These are phyloP conservation scores for Cerastis leucographa DNA, from an alignment of 2,888 invertebrate species.

Conservation along the genomic window DNA sequence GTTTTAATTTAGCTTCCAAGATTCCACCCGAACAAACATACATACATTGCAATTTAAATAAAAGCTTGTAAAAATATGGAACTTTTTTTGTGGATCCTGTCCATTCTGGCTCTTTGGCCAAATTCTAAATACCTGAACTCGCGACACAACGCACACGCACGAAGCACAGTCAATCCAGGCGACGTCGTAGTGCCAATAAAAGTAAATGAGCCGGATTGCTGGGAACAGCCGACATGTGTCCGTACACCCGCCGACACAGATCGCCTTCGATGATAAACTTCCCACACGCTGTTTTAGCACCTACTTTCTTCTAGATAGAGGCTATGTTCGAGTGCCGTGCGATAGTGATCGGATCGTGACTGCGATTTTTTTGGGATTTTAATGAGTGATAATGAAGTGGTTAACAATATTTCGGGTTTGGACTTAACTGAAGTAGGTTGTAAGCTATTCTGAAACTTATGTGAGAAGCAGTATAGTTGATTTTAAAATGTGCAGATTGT, in stretches of 20 bases:
- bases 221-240: conserved; percentile 72
- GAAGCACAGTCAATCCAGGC: conserved; percentile 72
- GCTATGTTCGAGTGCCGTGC: neutral
- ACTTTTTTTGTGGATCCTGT: no score
- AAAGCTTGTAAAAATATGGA: no score
- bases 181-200: conserved; percentile 79
- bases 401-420: conserved; percentile 46
- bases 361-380: conserved; percentile 41
- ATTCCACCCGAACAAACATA: no score
- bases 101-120: neutral
- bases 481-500: neutral
- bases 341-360: neutral
- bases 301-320: neutral
- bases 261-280: conserved; percentile 55
- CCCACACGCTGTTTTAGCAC: conserved; percentile 43
- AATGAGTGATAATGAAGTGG: conserved; percentile 55
- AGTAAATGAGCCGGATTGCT: conserved; percentile 83
- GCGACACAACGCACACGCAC: conserved; percentile 69
- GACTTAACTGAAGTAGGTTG: conserved; percentile 6
- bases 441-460: conserved; percentile 12
- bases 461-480: neutral
- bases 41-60: no score
- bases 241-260: conserved; percentile 59
- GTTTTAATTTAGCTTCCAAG: no score
- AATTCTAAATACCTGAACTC: conserved; percentile 44